Conservation (phyloP, 2,113 vertebrate species). For the Carassius carassius region DNA sequence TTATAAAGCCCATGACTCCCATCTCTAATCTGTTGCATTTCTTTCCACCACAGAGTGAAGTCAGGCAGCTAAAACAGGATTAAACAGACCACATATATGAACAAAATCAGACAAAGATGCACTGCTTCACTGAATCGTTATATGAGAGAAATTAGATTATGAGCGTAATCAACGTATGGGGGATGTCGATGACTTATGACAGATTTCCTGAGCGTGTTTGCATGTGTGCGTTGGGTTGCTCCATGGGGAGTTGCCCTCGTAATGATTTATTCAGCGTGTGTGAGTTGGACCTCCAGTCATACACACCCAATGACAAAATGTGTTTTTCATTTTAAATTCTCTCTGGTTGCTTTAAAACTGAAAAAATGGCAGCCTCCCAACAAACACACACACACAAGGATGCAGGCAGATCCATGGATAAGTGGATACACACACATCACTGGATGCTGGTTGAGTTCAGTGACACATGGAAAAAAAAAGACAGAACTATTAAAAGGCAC, state of each 20-base stretch:
- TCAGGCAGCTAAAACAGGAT: conserved; percentile 36
- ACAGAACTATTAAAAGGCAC: background rate
- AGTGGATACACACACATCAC: conserved; percentile 10
- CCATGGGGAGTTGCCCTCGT: conserved; percentile 21
- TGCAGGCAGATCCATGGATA: background rate
- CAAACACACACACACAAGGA: conserved; percentile 36
- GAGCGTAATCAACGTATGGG: conserved; percentile 37
- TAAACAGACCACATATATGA: conserved; percentile 20
- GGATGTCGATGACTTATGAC: conserved; percentile 36
- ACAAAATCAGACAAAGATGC: conserved; percentile 14
- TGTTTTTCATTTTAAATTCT: conserved; percentile 48
- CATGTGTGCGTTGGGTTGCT: conserved; percentile 17
- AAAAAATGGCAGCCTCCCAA: conserved; percentile 25
- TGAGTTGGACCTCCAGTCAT: conserved; percentile 29
- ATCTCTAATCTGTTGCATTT: background rate
- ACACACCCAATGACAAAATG: conserved; percentile 48
- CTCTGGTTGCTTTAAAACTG: conserved; percentile 36
- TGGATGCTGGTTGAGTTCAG: background rate
- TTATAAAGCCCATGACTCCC: background rate
- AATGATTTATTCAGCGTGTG: conserved; percentile 43
- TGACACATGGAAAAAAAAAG: background rate
- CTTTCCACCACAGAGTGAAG: conserved; percentile 17
- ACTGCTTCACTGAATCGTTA: conserved; percentile 8
- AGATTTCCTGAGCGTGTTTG: conserved; percentile 26
- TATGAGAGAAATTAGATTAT: conserved; percentile 32